A percentile compares a stretch with the other conserved stretches of the same genome.
Conservation (phyloP, 2,113 vertebrate genomes). For the Talpa occidentalis region DNA sequence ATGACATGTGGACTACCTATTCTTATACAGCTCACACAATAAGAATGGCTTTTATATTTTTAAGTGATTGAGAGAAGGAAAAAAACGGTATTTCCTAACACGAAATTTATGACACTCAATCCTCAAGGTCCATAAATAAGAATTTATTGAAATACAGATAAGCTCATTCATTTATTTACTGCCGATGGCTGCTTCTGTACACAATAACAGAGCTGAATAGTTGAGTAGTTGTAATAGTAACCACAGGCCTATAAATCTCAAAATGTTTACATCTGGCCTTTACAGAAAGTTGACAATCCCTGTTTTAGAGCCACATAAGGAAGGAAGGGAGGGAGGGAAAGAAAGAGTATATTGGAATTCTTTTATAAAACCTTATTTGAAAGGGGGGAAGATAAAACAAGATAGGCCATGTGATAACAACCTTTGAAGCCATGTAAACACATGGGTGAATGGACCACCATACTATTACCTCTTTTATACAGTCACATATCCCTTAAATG, state of each 20-base stretch:
- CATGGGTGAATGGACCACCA: background rate
- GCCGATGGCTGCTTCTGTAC: background rate
- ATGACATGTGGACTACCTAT: background rate
- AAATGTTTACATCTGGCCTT: slow-evolving; percentile 26
- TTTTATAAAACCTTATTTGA: slow-evolving; percentile 11
- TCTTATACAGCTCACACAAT: background rate
- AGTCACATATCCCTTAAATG: too few species aligned
- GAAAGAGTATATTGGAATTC: background rate
- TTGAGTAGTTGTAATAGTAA: background rate
- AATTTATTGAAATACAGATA: background rate
- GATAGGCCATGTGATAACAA: background rate
- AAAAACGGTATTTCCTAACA: background rate
- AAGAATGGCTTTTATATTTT: background rate
- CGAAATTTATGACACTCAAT: slow-evolving; percentile 26
- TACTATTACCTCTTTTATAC: background rate
- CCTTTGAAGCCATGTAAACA: background rate
- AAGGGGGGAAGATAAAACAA: slow-evolving; percentile 25
- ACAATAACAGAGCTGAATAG: background rate
- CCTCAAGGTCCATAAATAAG: slow-evolving; percentile 31
- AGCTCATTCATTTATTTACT: background rate
- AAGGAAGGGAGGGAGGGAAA: too few species aligned
- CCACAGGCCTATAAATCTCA: background rate
- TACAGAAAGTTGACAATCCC: background rate
- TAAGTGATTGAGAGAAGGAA: background rate
- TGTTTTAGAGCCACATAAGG: background rate